Percentiles rank a stretch among this genome's conserved stretches.
These are phyloP conservation scores for Eutolmus rufibarbis DNA, from an alignment of 2,888 invertebrate genomes.

Conservation along the genomic window DNA sequence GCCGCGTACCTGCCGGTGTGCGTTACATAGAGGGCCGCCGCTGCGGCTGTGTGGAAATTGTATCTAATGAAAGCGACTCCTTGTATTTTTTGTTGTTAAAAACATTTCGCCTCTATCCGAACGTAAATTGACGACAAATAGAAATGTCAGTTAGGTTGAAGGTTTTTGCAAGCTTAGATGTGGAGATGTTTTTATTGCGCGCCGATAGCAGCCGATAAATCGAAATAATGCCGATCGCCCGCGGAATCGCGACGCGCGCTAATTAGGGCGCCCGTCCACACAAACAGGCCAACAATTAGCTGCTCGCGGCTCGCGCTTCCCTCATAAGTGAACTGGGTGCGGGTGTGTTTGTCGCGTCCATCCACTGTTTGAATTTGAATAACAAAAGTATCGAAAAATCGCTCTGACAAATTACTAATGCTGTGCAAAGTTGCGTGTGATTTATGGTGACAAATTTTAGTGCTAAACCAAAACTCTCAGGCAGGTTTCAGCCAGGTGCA, in stretches of 20 bases:
- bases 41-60: slow-evolving; percentile 3
- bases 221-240: neutral
- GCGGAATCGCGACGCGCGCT: neutral
- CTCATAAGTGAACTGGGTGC: neutral
- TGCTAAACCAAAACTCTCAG: neutral
- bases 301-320: neutral
- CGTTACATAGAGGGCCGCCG: neutral
- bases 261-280: neutral
- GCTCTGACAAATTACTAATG: slow-evolving; percentile 26
- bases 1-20: neutral
- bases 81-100: slow-evolving; percentile 28
- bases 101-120: slow-evolving; percentile 18
- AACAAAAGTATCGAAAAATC: neutral
- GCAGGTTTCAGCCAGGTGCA: slow-evolving; percentile 1
- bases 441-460: slow-evolving; percentile 32
- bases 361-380: slow-evolving; percentile 15
- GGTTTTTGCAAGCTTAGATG: slow-evolving; percentile 54
- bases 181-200: slow-evolving; percentile 40
- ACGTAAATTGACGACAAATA: slow-evolving; percentile 45
- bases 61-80: slow-evolving; percentile 21
- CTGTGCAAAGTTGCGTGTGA: slow-evolving; percentile 28
- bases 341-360: neutral
- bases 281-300: neutral
- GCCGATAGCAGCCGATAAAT: neutral
- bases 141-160: slow-evolving; percentile 54